Conservation (phyloP, 35 echinoderm and acorn worm species). For the Heliocidaris tuberculata region DNA sequence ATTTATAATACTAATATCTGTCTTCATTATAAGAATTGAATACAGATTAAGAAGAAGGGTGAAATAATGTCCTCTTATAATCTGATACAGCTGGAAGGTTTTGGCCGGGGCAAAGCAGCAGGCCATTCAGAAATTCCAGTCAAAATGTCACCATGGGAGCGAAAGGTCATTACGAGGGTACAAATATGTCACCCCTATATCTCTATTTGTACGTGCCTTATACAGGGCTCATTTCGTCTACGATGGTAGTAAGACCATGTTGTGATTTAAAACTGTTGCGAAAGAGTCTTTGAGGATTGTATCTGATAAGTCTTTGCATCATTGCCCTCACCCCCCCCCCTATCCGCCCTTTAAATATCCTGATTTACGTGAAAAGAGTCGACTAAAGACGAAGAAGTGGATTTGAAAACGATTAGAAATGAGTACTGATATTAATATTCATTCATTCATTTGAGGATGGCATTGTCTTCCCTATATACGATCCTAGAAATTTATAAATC, state of each 20-base stretch:
- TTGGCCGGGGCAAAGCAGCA: neutral
- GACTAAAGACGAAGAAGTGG: too few relatives aligned
- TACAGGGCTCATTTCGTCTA: neutral
- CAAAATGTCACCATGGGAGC: neutral
- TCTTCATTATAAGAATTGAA: too few relatives aligned
- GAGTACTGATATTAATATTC: too few relatives aligned
- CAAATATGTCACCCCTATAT: neutral
- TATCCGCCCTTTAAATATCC: too few relatives aligned
- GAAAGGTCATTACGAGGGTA: slow-evolving; percentile 1
- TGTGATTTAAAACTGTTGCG: neutral
- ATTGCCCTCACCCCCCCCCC: too few relatives aligned
- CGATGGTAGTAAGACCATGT: neutral
- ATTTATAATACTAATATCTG: too few relatives aligned
- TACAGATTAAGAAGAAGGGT: neutral
- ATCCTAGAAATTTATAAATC: too few relatives aligned
- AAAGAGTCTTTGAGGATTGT: neutral
- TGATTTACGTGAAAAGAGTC: too few relatives aligned
- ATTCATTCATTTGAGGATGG: too few relatives aligned
- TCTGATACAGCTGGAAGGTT: neutral
- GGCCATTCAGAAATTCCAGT: neutral
- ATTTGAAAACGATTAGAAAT: too few relatives aligned
- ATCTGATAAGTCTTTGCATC: too few relatives aligned
- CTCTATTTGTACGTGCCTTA: neutral
- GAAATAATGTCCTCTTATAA: neutral
- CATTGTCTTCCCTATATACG: too few relatives aligned